A percentile compares a stretch with the other conserved stretches of the same genome.
Evolutionary conservation across 2,888 invertebrate species (phyloP).

Genomic region (Lithosia quadra): DNA sequence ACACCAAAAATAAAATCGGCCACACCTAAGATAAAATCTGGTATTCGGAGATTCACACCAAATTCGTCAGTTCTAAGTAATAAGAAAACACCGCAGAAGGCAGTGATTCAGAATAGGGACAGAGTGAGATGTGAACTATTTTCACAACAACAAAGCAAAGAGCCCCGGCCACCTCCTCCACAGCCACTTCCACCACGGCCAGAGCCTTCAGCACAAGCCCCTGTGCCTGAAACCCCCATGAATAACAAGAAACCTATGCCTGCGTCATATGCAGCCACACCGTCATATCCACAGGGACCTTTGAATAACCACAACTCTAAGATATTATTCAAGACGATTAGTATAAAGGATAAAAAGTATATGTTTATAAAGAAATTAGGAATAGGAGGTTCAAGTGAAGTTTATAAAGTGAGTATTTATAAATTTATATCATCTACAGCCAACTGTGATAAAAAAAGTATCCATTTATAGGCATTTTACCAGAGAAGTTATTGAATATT

Average conservation of each 20-base stretch:
- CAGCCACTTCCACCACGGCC: conserved; percentile 34
- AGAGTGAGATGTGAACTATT: conserved; percentile 77
- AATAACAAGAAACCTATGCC: conserved; percentile 66
- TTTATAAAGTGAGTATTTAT: conserved; percentile 84
- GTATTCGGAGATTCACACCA: conserved; percentile 75
- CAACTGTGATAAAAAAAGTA: neutral
- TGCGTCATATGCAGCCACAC: conserved; percentile 72
- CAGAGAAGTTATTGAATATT: too few species aligned
- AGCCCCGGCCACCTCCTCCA: too few species aligned
- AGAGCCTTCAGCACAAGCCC: conserved; percentile 34
- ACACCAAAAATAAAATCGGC: conserved; percentile 79
- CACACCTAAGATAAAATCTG: conserved; percentile 77
- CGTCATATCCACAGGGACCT: conserved; percentile 77
- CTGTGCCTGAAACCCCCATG: conserved; percentile 72
- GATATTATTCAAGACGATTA: conserved; percentile 81
- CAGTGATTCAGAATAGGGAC: conserved; percentile 66
- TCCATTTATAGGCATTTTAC: neutral
- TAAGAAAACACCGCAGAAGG: conserved; percentile 68
- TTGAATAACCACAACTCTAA: conserved; percentile 68
- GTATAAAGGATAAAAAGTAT: conserved; percentile 91
- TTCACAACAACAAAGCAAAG: conserved; percentile 58
- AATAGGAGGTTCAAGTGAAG: conserved; percentile 96
- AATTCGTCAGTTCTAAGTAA: conserved; percentile 68
- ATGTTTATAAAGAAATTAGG: conserved; percentile 92
- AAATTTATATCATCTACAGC: too few species aligned